Conservation (phyloP, 2,888 invertebrate genomes). For the Panopea generosa region DNA sequence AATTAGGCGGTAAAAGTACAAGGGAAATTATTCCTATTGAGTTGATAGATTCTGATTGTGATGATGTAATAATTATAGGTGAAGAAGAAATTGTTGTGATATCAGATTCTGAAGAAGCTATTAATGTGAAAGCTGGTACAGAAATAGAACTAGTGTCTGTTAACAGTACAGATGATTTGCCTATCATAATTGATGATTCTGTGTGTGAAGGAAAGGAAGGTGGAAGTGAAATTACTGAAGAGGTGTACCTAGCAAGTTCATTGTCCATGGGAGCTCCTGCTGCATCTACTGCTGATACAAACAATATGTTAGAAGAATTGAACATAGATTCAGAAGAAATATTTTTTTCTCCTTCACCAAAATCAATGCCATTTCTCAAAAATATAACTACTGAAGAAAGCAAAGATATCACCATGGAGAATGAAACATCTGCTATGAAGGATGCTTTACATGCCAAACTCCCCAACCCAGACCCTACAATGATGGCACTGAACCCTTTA, state of each 20-base stretch:
- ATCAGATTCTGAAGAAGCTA: neutral
- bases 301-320: no score
- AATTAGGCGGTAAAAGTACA: neutral
- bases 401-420: neutral
- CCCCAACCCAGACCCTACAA: neutral
- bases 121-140: neutral
- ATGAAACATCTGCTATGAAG: neutral
- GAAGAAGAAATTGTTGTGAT: neutral
- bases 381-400: no score
- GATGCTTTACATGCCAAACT: neutral
- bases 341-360: conserved; percentile 1
- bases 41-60: neutral
- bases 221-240: no score
- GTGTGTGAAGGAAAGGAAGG: neutral
- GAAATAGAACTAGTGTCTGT: neutral
- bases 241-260: no score
- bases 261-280: no score
- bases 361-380: neutral
- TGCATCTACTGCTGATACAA: no score
- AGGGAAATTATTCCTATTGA: conserved; percentile 7
- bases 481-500: neutral
- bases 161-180: no score
- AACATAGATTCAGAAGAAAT: conserved; percentile 5
- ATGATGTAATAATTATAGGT: neutral
- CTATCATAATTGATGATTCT: neutral